Evolutionary conservation across 2,797 vertebrate genomes (phyloP), one percentile per base, ranked within the genome.

Genomic region (Fistularia tabacaria): DNA sequence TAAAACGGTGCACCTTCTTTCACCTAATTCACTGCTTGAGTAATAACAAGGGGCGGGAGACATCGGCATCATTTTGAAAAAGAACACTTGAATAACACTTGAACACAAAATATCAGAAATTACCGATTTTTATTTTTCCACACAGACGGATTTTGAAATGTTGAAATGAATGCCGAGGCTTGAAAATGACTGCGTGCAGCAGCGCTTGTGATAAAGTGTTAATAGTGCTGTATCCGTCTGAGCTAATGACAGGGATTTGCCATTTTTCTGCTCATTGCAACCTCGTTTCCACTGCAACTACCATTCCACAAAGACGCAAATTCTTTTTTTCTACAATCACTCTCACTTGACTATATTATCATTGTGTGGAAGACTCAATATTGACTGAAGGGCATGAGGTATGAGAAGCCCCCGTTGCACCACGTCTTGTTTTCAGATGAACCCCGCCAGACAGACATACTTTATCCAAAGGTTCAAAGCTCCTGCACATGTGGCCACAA

Each of bases 381-480:
- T 25, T 25, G 54, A 57, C 48, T 14, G 12, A 52, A 51, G 38
- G 57, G 55, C 51, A 77, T 39, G 66, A 52, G 49, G 15, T 56
- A 49, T 64, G 50, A 57, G 14, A 59, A 63, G 54, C 49, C 42
- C 42, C 49, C 25, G 51, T 51, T 64, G 51, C 36, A n/a, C 54
- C 36, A 56, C 70, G 71, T 48, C 39, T 62, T 68, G 52, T 51
- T 73, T 72, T 71, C 42, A 84, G 59, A 67, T 62, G 67, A 74
- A 81, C 67, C 67, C 77, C 65, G 76, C 14, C 81, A 85, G 82
- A 68, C 82, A 80, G 82, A 86, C 80, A 83, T 39, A 36, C 70
- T 79, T 87, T 87, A 90, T 86, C 79, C 70, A 73, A 70, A 81
- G 74, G 79, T 89, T 87, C 73, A 86, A 87, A 88, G 80, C 81